Evolutionary conservation across 2,888 invertebrate genomes (phyloP), one percentile per base, ranked within the genome.

Genomic region (Lamellibrachia columna): DNA sequence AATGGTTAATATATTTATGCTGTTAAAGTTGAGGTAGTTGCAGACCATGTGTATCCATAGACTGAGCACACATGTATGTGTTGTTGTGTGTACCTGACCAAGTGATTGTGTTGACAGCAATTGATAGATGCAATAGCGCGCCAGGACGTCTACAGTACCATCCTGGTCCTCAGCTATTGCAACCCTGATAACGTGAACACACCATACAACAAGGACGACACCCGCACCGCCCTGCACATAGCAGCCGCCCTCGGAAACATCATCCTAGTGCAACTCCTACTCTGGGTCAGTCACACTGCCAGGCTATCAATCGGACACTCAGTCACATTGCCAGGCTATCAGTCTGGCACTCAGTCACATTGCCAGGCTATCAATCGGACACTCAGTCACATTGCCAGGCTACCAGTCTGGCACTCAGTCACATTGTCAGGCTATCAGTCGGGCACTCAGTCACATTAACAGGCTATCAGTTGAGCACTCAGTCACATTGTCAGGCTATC

Each of bases 241-340:
- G 98, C 99, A 40, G 98, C 98, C 96, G 98, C 98, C 91, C 98
- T 96, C 7, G 96, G 96, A 7, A 98, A 98, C 96, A 97, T 99
- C 94, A 98, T 98, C 93, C 98, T 99, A 95, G 98, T 98, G 22
- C 99, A 99, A 96, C 97, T 99, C 91, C 97, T 99, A 91, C 98
- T 99, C 96, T 99, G 99, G 99, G 99, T 99, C 97, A 97, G 97
- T 95, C 7, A 11, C 52, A 1, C 4, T 22, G 11, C 60, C 8
- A 52, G 40, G 40, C 40, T 92, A 7, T 28, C 53, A 55, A 1
- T 55, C 8, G 55, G 55, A 8, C 55, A 55, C 7, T 55, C 55
- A 55, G 55, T 55, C 55, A 7, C 55, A 58, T 15, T 58, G 58
- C 8, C 8, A 8, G 55, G 55, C 8, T 55, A 55, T 6, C 55